These are phyloP conservation scores for Thymelicus sylvestris DNA, from an alignment of 2,888 invertebrate species.

Conservation along the genomic window DNA sequence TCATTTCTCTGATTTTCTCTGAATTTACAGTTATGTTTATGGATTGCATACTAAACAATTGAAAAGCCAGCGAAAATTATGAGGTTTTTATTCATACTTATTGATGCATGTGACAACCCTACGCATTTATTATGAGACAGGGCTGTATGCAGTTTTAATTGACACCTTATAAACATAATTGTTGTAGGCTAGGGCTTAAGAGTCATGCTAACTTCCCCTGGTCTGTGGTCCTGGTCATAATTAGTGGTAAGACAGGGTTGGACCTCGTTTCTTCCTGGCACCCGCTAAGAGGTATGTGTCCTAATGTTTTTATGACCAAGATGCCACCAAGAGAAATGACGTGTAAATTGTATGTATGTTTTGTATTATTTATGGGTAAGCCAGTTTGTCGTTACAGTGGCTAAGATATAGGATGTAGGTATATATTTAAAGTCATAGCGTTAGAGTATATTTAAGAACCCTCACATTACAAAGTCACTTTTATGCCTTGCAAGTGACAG, in stretches of 20 bases:
- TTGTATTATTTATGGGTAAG: slow-evolving; percentile 8
- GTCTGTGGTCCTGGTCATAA: slow-evolving; percentile 9
- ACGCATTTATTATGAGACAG: slow-evolving; percentile 4
- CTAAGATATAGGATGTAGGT: neutral
- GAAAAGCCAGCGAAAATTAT: too few relatives aligned
- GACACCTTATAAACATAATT: slow-evolving; percentile 31
- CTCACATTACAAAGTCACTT: neutral
- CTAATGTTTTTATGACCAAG: slow-evolving; percentile 10
- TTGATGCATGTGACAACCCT: slow-evolving; percentile 20
- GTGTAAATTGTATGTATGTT: slow-evolving; percentile 27
- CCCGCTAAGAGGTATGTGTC: slow-evolving; percentile 8
- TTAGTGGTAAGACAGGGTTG: slow-evolving; percentile 13
- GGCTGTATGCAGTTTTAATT: slow-evolving; percentile 25
- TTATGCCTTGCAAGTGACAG: neutral
- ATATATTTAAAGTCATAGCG: neutral
- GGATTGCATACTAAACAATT: too few relatives aligned
- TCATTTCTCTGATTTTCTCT: too few relatives aligned
- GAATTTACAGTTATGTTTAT: neutral
- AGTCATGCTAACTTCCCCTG: neutral
- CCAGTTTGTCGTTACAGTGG: neutral
- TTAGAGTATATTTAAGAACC: neutral
- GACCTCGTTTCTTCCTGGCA: neutral
- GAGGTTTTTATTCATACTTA: too few relatives aligned
- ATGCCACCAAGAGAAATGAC: neutral
- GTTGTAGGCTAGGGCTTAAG: slow-evolving; percentile 9